Evolutionary conservation across 2,888 invertebrate species (phyloP).

Genomic region (Torymus tubicola): DNA sequence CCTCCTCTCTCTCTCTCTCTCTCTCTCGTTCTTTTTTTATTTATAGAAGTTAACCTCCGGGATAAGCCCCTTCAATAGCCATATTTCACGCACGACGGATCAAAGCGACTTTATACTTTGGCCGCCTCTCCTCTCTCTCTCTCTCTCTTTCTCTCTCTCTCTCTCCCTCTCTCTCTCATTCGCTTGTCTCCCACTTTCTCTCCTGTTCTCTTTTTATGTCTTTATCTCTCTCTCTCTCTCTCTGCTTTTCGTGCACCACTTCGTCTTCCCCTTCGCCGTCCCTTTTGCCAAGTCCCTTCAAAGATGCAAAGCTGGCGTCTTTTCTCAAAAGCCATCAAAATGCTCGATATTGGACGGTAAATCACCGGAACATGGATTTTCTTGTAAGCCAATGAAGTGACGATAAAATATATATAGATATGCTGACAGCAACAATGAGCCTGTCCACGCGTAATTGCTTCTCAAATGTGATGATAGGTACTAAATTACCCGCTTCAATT

Average conservation of each 20-base stretch:
- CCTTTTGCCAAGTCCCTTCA: conserved; percentile 1
- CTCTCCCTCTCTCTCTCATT: not conserved
- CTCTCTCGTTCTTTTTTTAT: conserved; percentile 58
- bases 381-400: too few species aligned
- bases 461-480: too few species aligned
- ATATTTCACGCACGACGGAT: conserved; percentile 65
- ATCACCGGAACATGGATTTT: not conserved
- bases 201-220: not conserved
- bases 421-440: too few species aligned
- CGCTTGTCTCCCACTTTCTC: too few species aligned
- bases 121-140: conserved; percentile 9
- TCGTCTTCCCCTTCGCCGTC: not conserved
- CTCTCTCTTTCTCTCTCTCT: conserved; percentile 7
- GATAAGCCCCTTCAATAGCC: conserved; percentile 63
- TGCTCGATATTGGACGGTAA: conserved; percentile 16
- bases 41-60: conserved; percentile 62
- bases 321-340: conserved; percentile 19
- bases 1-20: not conserved
- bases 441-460: too few species aligned
- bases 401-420: too few species aligned
- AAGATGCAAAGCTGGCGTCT: conserved; percentile 33
- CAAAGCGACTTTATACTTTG: conserved; percentile 61
- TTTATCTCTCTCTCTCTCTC: not conserved
- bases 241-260: not conserved
- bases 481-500: too few species aligned